A percentile compares a stretch with the other conserved stretches of the same genome.
Conservation (phyloP, 2,113 vertebrate species). For the Hemicordylus capensis region DNA sequence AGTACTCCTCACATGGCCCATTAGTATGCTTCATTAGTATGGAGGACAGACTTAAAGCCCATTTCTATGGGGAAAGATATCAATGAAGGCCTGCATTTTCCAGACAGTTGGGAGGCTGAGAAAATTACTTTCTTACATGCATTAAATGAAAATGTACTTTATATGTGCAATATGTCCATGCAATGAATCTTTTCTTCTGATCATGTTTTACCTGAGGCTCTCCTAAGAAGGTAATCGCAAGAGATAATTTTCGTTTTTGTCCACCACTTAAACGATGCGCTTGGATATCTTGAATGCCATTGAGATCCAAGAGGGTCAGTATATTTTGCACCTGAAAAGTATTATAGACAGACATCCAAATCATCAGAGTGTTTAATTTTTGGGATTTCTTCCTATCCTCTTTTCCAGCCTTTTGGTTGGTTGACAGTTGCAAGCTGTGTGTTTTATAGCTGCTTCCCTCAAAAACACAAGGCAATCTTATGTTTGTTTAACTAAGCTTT, state of each 20-base stretch:
- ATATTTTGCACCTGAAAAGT: constrained; percentile 80
- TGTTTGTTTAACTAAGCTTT: too few relatives aligned
- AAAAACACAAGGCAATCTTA: too few relatives aligned
- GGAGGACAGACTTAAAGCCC: too few relatives aligned
- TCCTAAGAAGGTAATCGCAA: constrained; percentile 88
- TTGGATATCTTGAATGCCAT: constrained; percentile 74
- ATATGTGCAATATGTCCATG: accelerated
- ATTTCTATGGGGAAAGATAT: too few relatives aligned
- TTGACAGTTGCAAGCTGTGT: background rate
- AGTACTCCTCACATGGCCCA: too few relatives aligned
- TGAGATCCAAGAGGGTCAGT: constrained; percentile 80
- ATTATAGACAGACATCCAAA: background rate
- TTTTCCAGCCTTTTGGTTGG: background rate
- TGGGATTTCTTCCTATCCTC: background rate
- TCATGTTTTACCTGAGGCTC: constrained; percentile 83
- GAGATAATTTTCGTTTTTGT: constrained; percentile 86
- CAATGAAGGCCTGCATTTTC: too few relatives aligned
- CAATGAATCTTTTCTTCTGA: background rate
- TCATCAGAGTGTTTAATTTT: background rate
- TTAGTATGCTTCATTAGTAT: too few relatives aligned
- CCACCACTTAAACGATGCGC: constrained; percentile 83
- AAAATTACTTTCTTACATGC: too few relatives aligned
- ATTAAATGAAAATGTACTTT: background rate
- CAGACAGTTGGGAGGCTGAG: too few relatives aligned
- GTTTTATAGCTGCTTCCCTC: too few relatives aligned